Evolutionary conservation across 1,140 invertebrate species (phyloP).

Genomic region (Penaeus japonicus): DNA sequence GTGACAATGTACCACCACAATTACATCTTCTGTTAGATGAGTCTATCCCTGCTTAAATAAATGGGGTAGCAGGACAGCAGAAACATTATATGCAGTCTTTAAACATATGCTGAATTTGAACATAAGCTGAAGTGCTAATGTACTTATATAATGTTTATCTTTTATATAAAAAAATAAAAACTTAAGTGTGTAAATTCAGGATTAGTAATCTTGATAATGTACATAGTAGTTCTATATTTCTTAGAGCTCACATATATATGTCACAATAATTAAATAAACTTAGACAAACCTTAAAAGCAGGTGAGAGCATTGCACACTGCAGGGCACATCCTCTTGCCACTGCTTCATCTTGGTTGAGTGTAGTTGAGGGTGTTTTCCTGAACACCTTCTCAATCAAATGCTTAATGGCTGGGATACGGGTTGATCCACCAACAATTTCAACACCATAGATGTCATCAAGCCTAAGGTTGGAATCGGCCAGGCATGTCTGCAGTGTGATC

Average conservation of each 20-base stretch:
- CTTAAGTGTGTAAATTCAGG: too few species aligned
- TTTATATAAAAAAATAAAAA: too few species aligned
- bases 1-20: too few species aligned
- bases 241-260: neutral
- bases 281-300: constrained; percentile 78
- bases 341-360: constrained; percentile 97
- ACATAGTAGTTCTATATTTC: too few species aligned
- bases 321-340: constrained; percentile 94
- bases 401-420: constrained; percentile 92
- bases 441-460: constrained; percentile 90
- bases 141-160: too few species aligned
- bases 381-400: constrained; percentile 84
- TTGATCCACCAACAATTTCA: constrained; percentile 96
- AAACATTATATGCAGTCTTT: too few species aligned
- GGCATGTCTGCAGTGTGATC: constrained; percentile 59
- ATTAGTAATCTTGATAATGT: neutral
- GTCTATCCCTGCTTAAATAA: too few species aligned
- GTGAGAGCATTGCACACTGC: constrained; percentile 96
- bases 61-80: too few species aligned
- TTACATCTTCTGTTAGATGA: too few species aligned
- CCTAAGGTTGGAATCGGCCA: constrained; percentile 69
- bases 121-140: too few species aligned
- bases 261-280: neutral
- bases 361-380: constrained; percentile 87
- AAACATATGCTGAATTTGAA: too few species aligned